These are phyloP conservation scores for Anseranas semipalmata DNA, from an alignment of 2,113 vertebrate genomes.

Conservation along the genomic window DNA sequence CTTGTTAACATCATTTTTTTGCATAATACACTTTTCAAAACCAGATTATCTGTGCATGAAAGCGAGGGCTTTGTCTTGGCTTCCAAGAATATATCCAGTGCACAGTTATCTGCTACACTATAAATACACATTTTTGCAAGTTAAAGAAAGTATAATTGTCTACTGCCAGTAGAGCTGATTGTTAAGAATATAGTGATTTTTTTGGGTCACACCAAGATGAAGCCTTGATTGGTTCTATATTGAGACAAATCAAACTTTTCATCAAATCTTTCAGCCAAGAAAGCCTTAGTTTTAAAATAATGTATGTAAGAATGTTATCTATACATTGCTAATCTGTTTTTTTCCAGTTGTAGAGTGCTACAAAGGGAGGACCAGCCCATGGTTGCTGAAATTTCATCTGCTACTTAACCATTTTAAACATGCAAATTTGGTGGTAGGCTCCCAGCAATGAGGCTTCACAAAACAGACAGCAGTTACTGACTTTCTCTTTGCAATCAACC, in stretches of 20 bases:
- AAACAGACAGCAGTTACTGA: not conserved
- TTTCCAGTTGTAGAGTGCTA: not conserved
- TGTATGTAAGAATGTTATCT: not conserved
- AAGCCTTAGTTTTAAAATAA: not conserved
- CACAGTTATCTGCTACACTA: not conserved
- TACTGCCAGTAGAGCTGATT: not conserved
- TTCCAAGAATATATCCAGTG: constrained; percentile 6
- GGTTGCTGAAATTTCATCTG: not conserved
- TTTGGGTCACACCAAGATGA: not conserved
- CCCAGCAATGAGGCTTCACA: not conserved
- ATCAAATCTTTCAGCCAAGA: not conserved
- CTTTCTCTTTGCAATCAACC: not conserved
- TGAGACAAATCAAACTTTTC: constrained; percentile 7
- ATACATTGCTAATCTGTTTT: not conserved
- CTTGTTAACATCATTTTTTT: not conserved
- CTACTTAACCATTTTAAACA: not conserved
- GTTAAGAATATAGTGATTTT: constrained; percentile 9
- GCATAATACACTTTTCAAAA: not conserved
- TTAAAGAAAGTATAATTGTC: not conserved
- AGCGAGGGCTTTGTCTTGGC: not conserved
- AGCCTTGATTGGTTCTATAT: constrained; percentile 41
- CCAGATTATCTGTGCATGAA: constrained; percentile 1
- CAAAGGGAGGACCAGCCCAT: not conserved
- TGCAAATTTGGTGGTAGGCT: not conserved
- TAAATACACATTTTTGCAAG: constrained; percentile 21